These are phyloP conservation scores for Drosophila neotestacea DNA, from an alignment of 2,888 invertebrate genomes.

Conservation along the genomic window DNA sequence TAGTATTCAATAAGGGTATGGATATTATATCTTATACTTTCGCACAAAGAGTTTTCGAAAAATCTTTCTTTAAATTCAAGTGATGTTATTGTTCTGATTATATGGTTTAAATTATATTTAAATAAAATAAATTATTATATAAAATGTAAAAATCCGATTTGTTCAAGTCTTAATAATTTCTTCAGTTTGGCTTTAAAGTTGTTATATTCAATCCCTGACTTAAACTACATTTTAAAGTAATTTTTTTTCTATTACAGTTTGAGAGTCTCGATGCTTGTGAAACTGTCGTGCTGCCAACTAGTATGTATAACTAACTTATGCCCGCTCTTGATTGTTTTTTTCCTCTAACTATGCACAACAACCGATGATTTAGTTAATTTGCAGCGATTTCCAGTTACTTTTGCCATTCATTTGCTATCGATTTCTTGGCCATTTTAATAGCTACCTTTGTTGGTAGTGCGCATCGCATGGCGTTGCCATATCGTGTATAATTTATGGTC, in stretches of 20 bases:
- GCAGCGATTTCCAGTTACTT: constrained; percentile 58
- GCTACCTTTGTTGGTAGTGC: constrained; percentile 34
- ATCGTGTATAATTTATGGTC: constrained; percentile 55
- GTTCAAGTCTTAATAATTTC: too few relatives aligned
- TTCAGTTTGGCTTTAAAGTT: too few relatives aligned
- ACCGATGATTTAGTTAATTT: constrained; percentile 66
- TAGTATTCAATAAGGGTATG: too few relatives aligned
- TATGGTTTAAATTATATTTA: too few relatives aligned
- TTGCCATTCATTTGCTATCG: constrained; percentile 52
- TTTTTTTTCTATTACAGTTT: constrained; percentile 22
- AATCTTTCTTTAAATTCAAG: too few relatives aligned
- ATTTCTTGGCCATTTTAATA: constrained; percentile 49
- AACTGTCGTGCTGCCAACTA: constrained; percentile 9
- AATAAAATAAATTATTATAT: too few relatives aligned
- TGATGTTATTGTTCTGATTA: too few relatives aligned
- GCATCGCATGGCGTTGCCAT: constrained; percentile 52
- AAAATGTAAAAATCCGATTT: too few relatives aligned
- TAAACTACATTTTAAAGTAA: too few relatives aligned
- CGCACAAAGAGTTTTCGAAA: too few relatives aligned
- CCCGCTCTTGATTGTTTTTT: constrained; percentile 18
- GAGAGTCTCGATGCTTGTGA: constrained; percentile 9
- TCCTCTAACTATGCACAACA: constrained; percentile 17
- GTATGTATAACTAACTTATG: background rate
- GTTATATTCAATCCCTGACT: too few relatives aligned
- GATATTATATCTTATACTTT: too few relatives aligned